Conservation (phyloP, 2,113 vertebrate genomes). For the Zosterops borbonicus region DNA sequence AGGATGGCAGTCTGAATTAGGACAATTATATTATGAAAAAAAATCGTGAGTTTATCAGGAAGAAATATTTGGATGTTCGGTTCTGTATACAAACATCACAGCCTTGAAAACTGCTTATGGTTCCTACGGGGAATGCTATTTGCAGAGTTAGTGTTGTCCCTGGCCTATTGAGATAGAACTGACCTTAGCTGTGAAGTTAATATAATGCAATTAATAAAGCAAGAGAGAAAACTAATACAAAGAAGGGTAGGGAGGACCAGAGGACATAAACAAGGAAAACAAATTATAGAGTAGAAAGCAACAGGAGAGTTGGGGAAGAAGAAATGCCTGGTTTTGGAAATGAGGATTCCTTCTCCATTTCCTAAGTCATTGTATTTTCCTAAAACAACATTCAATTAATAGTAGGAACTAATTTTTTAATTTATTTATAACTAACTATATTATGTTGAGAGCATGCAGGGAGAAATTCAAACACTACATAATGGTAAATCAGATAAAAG, state of each 20-base stretch:
- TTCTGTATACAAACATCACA: background rate
- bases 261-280: background rate
- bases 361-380: background rate
- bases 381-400: background rate
- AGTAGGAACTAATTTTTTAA: background rate
- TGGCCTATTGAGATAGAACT: background rate
- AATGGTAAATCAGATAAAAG: constrained; percentile 1
- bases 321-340: background rate
- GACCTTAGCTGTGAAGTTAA: background rate
- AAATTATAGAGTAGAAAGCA: background rate
- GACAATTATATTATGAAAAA: background rate
- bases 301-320: background rate
- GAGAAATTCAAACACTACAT: background rate
- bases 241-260: background rate
- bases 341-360: background rate
- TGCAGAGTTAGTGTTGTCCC: background rate
- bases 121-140: background rate
- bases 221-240: background rate
- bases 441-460: background rate
- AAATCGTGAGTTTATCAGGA: background rate
- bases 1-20: constrained; percentile 17
- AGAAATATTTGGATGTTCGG: background rate
- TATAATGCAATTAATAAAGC: background rate
- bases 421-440: background rate
- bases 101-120: background rate